phyloP scores from a whole-genome alignment of 2,888 invertebrate genomes.

The Diogma glabrata region DNA sequence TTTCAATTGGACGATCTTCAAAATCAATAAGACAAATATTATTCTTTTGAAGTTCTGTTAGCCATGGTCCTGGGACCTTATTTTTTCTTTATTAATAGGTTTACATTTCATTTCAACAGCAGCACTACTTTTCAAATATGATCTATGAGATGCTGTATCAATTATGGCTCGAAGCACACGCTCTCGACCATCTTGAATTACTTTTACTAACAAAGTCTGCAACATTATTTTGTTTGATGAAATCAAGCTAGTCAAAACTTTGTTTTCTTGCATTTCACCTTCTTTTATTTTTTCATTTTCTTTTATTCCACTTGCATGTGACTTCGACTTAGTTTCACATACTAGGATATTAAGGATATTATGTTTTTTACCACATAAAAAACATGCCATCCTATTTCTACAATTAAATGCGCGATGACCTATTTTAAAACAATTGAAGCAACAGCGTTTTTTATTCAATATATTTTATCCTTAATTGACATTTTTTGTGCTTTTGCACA shows the following conservation, averaged over 20 bases:
- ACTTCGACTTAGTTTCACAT: too few species aligned
- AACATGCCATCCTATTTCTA: not conserved
- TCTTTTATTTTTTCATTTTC: not conserved
- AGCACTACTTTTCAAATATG: conserved; percentile 13
- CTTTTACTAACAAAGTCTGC: not conserved
- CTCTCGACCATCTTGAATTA: not conserved
- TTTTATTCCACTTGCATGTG: not conserved
- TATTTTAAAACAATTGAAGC: not conserved
- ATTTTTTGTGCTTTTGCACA: not conserved
- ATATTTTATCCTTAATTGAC: not conserved
- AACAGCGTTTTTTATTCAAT: not conserved
- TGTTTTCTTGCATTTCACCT: not conserved
- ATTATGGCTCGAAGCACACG: not conserved
- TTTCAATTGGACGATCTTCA: not conserved
- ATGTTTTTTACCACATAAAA: not conserved
- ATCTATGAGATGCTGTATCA: conserved; percentile 14
- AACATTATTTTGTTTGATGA: not conserved
- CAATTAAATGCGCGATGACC: not conserved
- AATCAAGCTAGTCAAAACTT: not conserved
- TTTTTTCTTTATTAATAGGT: conserved; percentile 6
- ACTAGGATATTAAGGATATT: not conserved
- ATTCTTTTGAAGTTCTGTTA: not conserved
- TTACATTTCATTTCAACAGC: conserved; percentile 13
- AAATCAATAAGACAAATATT: not conserved
- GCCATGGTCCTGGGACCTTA: not conserved